Evolutionary conservation across 1,140 invertebrate genomes (phyloP), one percentile per base, ranked within the genome.

Genomic region (Leptoteleia sp.): DNA sequence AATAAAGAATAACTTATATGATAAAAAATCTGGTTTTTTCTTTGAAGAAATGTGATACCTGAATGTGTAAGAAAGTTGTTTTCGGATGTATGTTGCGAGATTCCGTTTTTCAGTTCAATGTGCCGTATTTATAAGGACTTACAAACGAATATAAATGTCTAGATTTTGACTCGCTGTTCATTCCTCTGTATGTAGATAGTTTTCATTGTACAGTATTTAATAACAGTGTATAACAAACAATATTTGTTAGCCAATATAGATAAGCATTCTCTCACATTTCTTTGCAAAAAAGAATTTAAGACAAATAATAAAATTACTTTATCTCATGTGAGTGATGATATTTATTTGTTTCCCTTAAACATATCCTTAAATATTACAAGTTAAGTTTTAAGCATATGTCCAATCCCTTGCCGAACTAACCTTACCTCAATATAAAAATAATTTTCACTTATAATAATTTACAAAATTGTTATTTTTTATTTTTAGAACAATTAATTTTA

Each of bases 191-290:
- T 82, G 81, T 72, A 84, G 78, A 79, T 81, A 83, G 79, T 75
- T 80, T 82, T 59, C 68, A 81, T 57, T 88, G 85, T 89, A 88
- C 87, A 89, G 87, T 89, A 89, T 89, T 89, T 85, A 85, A 85
- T 73, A 75, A 80, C 71, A 22, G 81, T 71, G 77, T 81, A 68
- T 83, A 81, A 85, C 81, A 82, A 88, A 87, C 81, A 81, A 83
- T 81, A 85, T 86, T 88, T 84, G 79, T 86, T 85, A 84, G 76
- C 45, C 15, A 71, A 47, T 61, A 42, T 62, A 25, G 31, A 22
- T 45, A 71, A 64, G 25, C 61, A 65, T 65, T 75, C 33, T 65
- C 50, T 64, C 50, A 65, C 17, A 73, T 65, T 64, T 50, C 22
- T 65, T 65, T 75, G 33, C 43, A 35, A 4, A 50, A 59, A 35